phyloP scores from a whole-genome alignment of 2,113 vertebrate species.

The Stictonetta naevosa region DNA sequence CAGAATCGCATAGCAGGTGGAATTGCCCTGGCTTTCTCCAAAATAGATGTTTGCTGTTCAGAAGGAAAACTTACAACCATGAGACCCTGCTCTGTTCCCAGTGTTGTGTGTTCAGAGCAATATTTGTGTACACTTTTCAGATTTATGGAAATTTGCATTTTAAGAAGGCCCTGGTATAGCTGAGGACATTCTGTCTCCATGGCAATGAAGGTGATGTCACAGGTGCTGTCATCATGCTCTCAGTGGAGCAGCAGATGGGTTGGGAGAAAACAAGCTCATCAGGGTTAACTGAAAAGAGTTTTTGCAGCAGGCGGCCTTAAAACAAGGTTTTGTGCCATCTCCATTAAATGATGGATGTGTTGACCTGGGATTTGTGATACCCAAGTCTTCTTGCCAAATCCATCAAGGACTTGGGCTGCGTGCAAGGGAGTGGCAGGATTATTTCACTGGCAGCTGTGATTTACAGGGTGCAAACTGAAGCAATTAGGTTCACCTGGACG shows the following conservation, averaged over 20 bases:
- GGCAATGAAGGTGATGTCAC: background rate
- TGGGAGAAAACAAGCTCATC: background rate
- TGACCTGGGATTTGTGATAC: background rate
- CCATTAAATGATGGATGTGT: background rate
- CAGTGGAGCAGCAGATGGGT: background rate
- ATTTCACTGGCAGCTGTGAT: background rate
- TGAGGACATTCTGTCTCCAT: background rate
- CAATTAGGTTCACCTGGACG: background rate
- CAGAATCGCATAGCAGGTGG: accelerated
- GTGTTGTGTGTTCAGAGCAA: too few relatives aligned
- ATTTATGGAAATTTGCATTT: background rate
- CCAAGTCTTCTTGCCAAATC: background rate
- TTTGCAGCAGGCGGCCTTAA: background rate
- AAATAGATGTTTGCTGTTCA: background rate
- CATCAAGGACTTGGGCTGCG: background rate
- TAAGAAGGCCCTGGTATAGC: background rate
- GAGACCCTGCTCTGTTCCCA: background rate
- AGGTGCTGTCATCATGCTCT: background rate
- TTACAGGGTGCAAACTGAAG: slow-evolving; percentile 7
- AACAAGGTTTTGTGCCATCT: background rate
- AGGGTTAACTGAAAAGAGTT: background rate
- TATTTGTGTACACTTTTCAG: accelerated
- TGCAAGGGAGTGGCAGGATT: background rate
- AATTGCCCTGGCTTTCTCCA: accelerated
- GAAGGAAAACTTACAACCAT: accelerated